Conservation (phyloP, 2,888 invertebrate genomes). For the Bedellia somnulentella region DNA sequence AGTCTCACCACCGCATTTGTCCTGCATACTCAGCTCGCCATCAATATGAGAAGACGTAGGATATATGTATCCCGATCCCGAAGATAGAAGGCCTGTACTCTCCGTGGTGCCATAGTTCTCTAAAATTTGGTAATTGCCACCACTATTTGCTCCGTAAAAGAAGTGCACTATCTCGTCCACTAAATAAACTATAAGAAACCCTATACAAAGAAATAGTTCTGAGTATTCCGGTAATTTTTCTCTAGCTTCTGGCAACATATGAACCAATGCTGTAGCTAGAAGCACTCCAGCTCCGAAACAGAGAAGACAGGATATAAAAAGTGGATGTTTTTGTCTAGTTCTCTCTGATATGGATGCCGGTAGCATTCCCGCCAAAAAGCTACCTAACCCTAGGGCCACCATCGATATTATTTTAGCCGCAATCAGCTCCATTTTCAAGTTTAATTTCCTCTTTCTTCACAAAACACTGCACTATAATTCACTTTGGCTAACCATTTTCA, state of each 20-base stretch:
- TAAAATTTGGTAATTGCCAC: slow-evolving; percentile 10
- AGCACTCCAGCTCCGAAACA: slow-evolving; percentile 84
- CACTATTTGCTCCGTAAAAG: slow-evolving; percentile 46
- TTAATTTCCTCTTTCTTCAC: slow-evolving; percentile 3
- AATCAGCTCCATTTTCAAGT: slow-evolving; percentile 45
- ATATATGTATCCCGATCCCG: slow-evolving; percentile 8
- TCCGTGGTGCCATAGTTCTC: slow-evolving; percentile 24
- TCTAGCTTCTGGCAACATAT: slow-evolving; percentile 80
- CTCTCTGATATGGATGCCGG: slow-evolving; percentile 67
- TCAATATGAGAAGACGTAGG: slow-evolving; percentile 13
- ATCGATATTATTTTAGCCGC: slow-evolving; percentile 69
- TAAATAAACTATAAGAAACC: slow-evolving; percentile 72
- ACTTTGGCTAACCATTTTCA: no score
- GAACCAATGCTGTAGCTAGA: slow-evolving; percentile 73
- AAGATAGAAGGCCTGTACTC: slow-evolving; percentile 21
- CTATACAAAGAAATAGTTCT: slow-evolving; percentile 67
- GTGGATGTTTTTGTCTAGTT: slow-evolving; percentile 59
- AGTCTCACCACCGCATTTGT: slow-evolving; percentile 28
- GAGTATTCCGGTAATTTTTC: slow-evolving; percentile 60
- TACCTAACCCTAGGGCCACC: slow-evolving; percentile 67
- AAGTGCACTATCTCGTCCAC: slow-evolving; percentile 74
- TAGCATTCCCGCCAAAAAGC: slow-evolving; percentile 69
- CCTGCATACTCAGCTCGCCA: slow-evolving; percentile 23
- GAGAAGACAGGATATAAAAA: slow-evolving; percentile 68
- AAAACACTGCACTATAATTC: no score